Evolutionary conservation across 2,113 vertebrate genomes (phyloP).

Genomic region (Oriolus oriolus): DNA sequence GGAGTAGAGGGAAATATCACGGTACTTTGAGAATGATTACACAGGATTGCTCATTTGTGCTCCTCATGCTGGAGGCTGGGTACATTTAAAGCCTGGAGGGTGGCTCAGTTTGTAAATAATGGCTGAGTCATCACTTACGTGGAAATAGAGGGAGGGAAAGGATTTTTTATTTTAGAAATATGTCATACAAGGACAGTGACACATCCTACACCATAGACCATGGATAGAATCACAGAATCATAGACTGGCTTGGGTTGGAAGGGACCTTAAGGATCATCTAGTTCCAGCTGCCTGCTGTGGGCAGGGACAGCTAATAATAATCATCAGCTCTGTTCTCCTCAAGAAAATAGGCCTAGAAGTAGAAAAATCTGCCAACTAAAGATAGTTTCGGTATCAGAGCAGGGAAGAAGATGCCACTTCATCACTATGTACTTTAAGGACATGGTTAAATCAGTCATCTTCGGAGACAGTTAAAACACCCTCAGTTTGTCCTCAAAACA

Average conservation of each 20-base stretch:
- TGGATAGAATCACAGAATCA: not conserved
- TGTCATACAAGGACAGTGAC: not conserved
- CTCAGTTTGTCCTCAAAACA: not conserved
- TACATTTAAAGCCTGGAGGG: not conserved
- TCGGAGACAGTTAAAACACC: not conserved
- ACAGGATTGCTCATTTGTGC: not conserved
- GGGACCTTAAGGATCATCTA: not conserved
- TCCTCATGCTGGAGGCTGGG: not conserved
- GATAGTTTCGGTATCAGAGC: not conserved
- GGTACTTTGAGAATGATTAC: not conserved
- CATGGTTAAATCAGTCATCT: not conserved
- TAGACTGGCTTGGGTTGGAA: not conserved
- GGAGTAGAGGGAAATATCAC: not conserved
- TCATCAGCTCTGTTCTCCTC: not conserved
- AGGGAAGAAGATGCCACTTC: not conserved
- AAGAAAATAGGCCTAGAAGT: not conserved
- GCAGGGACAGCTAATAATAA: not conserved
- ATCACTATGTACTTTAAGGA: not conserved
- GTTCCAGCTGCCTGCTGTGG: not conserved
- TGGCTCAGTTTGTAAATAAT: not conserved
- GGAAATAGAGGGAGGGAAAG: not conserved
- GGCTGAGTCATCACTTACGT: not conserved
- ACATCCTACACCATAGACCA: not conserved
- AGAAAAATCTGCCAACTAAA: not conserved
- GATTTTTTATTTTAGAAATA: not conserved